phyloP scores from a whole-genome alignment of 2,797 vertebrate species.

The Cetoscarus ocellatus region DNA sequence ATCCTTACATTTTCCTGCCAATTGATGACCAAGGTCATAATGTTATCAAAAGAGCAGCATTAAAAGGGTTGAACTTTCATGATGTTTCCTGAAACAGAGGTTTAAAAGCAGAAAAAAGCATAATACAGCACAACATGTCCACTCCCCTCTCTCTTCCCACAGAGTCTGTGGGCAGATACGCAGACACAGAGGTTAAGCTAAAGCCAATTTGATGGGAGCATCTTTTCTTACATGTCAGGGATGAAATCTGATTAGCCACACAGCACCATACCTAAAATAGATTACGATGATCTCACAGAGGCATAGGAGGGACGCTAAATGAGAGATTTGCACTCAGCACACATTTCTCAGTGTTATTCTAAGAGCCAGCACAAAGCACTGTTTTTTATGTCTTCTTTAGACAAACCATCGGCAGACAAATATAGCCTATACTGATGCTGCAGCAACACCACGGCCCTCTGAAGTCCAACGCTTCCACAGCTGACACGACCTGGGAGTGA shows the following conservation, averaged over 20 bases:
- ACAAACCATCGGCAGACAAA: constrained; percentile 72
- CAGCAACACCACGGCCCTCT: constrained; percentile 68
- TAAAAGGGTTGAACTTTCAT: not conserved
- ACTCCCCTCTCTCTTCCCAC: not conserved
- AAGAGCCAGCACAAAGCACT: constrained; percentile 54
- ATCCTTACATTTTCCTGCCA: no score
- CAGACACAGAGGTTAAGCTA: not conserved
- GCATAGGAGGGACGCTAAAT: not conserved
- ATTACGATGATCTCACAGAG: not conserved
- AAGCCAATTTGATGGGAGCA: not conserved
- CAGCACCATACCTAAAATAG: not conserved
- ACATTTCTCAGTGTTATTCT: constrained; percentile 33
- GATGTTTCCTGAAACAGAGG: not conserved
- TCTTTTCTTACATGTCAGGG: not conserved
- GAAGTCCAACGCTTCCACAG: constrained; percentile 82
- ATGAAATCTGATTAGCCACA: not conserved
- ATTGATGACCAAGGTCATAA: no score
- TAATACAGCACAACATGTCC: not conserved
- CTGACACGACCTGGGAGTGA: constrained; percentile 82
- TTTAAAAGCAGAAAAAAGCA: not conserved
- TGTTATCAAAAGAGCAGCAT: not conserved
- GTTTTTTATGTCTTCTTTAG: constrained; percentile 48
- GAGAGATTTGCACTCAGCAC: constrained; percentile 26
- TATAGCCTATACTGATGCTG: constrained; percentile 71
- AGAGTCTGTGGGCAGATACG: not conserved